These are phyloP conservation scores for Rhopalosiphum maidis DNA, from an alignment of 1,140 invertebrate genomes.

Conservation along the genomic window DNA sequence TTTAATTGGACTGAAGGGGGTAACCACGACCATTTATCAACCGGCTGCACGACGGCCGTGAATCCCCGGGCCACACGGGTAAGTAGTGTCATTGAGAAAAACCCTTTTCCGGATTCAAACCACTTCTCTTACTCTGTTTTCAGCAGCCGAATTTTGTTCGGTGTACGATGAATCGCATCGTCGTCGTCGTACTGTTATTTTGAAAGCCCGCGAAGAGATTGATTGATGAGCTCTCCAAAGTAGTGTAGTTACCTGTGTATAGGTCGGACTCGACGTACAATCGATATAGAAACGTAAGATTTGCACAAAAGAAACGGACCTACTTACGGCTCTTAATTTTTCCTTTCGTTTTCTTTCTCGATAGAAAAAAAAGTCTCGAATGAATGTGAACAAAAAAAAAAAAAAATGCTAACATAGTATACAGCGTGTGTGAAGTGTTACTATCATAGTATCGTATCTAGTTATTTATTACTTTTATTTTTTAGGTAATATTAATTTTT, in stretches of 20 bases:
- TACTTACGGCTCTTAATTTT: slow-evolving; percentile 19
- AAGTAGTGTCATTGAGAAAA: slow-evolving; percentile 45
- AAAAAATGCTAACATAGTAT: background rate
- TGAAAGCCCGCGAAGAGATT: slow-evolving; percentile 40
- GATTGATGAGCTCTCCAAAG: slow-evolving; percentile 51
- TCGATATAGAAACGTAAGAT: slow-evolving; percentile 17
- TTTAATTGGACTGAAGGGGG: slow-evolving; percentile 36
- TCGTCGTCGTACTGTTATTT: slow-evolving; percentile 36
- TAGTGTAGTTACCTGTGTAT: background rate
- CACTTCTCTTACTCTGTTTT: background rate
- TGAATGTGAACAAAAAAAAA: background rate
- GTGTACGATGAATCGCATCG: background rate
- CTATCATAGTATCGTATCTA: background rate
- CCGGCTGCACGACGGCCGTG: background rate
- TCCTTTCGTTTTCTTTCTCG: background rate
- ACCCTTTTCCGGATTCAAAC: slow-evolving; percentile 7
- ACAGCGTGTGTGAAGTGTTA: background rate
- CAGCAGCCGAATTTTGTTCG: background rate
- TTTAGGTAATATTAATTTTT: background rate
- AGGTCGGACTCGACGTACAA: slow-evolving; percentile 29
- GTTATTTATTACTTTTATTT: background rate
- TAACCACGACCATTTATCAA: slow-evolving; percentile 49
- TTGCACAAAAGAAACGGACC: slow-evolving; percentile 29
- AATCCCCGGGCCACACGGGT: background rate
- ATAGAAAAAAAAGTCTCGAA: background rate